phyloP scores from a whole-genome alignment of 2,888 invertebrate species.

The Callimorpha dominula region DNA sequence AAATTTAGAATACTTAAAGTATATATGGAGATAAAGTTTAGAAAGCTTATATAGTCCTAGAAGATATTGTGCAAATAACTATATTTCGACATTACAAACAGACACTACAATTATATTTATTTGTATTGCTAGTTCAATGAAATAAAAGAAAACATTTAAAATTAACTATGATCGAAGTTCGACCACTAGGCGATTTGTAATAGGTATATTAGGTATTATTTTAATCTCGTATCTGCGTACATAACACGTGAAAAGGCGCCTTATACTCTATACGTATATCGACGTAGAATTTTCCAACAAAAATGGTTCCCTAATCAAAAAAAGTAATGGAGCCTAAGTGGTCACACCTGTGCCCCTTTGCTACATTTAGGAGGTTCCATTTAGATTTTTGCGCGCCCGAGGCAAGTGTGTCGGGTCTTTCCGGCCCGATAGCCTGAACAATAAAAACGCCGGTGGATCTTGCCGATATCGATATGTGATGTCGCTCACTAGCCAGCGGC shows the following conservation, averaged over 20 bases:
- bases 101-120: too few species aligned
- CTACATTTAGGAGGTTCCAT: conserved; percentile 64
- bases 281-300: neutral
- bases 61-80: too few species aligned
- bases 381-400: conserved; percentile 64
- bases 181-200: too few species aligned
- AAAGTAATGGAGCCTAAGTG: conserved; percentile 46
- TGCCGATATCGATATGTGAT: conserved; percentile 75
- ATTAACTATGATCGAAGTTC: too few species aligned
- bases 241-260: neutral
- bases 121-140: too few species aligned
- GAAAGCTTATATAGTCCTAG: too few species aligned
- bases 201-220: too few species aligned
- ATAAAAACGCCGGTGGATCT: conserved; percentile 76
- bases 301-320: neutral
- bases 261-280: neutral
- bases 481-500: conserved; percentile 72
- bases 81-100: too few species aligned
- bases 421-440: conserved; percentile 62
- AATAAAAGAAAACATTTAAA: too few species aligned
- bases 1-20: too few species aligned
- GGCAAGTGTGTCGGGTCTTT: conserved; percentile 57
- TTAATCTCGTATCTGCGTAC: neutral
- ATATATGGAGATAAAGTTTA: too few species aligned
- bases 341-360: conserved; percentile 43